These are phyloP conservation scores for Phyto melanocephala DNA, from an alignment of 2,888 invertebrate species.

Conservation along the genomic window DNA sequence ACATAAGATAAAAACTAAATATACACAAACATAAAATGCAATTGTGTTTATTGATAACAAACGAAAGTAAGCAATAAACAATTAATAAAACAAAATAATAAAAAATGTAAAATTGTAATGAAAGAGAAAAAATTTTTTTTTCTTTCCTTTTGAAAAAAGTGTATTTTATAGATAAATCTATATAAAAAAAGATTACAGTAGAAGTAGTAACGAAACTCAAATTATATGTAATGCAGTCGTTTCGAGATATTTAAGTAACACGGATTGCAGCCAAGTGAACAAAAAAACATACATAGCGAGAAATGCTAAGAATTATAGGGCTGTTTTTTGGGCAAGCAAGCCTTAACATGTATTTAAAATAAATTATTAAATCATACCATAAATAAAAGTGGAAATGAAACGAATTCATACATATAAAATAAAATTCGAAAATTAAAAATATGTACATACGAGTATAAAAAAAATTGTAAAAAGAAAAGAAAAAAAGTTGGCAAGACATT, in stretches of 20 bases:
- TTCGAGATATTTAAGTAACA: slow-evolving; percentile 65
- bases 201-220: slow-evolving; percentile 27
- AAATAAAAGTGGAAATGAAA: neutral
- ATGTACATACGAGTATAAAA: neutral
- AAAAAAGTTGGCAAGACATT: slow-evolving; percentile 34
- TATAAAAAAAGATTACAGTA: slow-evolving; percentile 6
- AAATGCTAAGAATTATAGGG: slow-evolving; percentile 19
- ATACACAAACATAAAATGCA: neutral
- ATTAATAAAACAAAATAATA: slow-evolving; percentile 36
- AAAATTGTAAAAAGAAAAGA: neutral
- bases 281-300: neutral
- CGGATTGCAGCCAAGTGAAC: slow-evolving; percentile 42
- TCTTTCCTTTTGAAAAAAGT: neutral
- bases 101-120: slow-evolving; percentile 5
- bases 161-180: slow-evolving; percentile 24
- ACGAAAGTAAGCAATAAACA: slow-evolving; percentile 47
- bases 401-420: neutral
- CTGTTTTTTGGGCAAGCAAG: neutral
- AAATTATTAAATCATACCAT: neutral
- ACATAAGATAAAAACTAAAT: neutral
- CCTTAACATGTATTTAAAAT: neutral
- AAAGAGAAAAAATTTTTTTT: slow-evolving; percentile 14
- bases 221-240: slow-evolving; percentile 67
- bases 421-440: neutral
- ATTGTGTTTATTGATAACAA: neutral